These are phyloP conservation scores for Archilochus colubris DNA, from an alignment of 2,113 vertebrate species.

Conservation along the genomic window DNA sequence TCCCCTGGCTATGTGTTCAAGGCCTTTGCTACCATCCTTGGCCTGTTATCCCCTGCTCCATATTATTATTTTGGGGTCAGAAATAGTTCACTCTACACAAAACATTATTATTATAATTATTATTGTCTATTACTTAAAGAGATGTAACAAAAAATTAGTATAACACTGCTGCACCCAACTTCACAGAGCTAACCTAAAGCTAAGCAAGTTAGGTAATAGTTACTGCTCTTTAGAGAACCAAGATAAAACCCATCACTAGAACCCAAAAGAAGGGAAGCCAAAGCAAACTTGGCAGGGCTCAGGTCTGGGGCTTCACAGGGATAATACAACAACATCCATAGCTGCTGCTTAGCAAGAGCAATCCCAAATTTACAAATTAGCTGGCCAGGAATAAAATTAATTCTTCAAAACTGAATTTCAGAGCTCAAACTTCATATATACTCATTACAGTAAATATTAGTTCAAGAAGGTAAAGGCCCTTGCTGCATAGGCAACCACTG, in stretches of 20 bases:
- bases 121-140: background rate
- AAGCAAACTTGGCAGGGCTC: background rate
- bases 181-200: background rate
- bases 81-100: background rate
- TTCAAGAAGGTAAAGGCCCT: fast-evolving
- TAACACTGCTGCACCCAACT: background rate
- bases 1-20: background rate
- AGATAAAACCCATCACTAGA: background rate
- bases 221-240: background rate
- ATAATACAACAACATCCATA: fast-evolving
- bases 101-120: background rate
- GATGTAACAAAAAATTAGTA: background rate
- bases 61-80: background rate
- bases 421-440: background rate
- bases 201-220: background rate
- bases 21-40: background rate
- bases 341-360: background rate
- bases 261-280: background rate
- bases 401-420: background rate
- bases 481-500: fast-evolving
- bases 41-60: background rate
- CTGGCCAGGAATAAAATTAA: background rate
- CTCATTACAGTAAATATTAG: background rate
- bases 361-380: background rate
- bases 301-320: background rate